Percentiles rank a stretch among this genome's conserved stretches.
These are phyloP conservation scores for Syrrhaptes paradoxus DNA, from an alignment of 2,113 vertebrate species.

Conservation along the genomic window DNA sequence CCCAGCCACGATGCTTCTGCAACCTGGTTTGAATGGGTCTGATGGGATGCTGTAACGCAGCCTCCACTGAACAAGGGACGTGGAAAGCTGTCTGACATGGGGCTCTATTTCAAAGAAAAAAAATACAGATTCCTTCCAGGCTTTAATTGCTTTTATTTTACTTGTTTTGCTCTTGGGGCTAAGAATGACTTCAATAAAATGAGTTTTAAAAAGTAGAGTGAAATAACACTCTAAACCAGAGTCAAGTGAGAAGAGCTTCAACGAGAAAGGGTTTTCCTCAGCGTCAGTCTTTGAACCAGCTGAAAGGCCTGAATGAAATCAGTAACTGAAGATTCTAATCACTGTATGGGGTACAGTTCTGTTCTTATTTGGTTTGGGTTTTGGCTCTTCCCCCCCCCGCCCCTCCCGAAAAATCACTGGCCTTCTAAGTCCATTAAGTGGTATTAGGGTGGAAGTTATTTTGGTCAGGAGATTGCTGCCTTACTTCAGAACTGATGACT, in stretches of 20 bases:
- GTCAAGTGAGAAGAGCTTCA: not conserved
- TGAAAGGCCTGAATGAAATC: not conserved
- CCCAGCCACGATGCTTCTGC: constrained; percentile 28
- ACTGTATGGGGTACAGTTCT: not conserved
- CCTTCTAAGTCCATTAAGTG: not conserved
- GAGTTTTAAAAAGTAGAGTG: not conserved
- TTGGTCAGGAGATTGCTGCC: not conserved
- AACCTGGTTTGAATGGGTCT: constrained; percentile 45
- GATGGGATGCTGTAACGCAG: constrained; percentile 33
- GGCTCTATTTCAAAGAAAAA: constrained; percentile 13
- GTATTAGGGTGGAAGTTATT: not conserved
- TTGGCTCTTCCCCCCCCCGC: too few species aligned
- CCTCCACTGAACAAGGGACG: not conserved
- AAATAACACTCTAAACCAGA: constrained; percentile 7
- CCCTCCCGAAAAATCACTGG: not conserved
- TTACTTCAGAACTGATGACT: not conserved
- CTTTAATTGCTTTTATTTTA: constrained; percentile 34
- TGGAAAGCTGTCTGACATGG: constrained; percentile 1
- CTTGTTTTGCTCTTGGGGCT: constrained; percentile 22
- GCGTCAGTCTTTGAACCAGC: not conserved
- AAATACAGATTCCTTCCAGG: constrained; percentile 11
- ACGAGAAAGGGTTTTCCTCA: not conserved
- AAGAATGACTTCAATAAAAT: constrained; percentile 1
- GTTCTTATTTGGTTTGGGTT: not conserved
- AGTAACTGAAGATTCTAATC: not conserved